A percentile compares a stretch with the other conserved stretches of the same genome.
phyloP scores from a whole-genome alignment of 64 coral and sea anemone genomes.

The Catalaphyllia jardinei region DNA sequence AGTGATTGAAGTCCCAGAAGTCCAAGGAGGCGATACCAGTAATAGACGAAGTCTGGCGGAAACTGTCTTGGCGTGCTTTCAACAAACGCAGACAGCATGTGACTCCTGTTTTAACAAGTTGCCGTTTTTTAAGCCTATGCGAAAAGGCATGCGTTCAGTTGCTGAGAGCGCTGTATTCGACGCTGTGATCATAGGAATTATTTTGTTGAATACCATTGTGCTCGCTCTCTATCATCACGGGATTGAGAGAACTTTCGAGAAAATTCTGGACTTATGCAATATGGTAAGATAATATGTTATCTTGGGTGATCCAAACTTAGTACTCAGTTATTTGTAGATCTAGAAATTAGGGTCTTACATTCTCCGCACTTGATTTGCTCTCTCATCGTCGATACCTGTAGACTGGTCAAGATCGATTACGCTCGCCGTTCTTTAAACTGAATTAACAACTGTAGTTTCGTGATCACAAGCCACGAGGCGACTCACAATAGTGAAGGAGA shows the following conservation, averaged over 20 bases:
- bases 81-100: neutral
- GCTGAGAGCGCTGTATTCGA: conserved; percentile 74
- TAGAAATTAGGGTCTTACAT: too few species aligned
- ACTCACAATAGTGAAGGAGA: too few species aligned
- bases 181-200: conserved; percentile 65
- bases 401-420: too few species aligned
- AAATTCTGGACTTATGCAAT: conserved; percentile 68
- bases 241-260: conserved; percentile 49
- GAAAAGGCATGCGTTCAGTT: conserved; percentile 39
- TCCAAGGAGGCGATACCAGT: neutral
- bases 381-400: too few species aligned
- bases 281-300: conserved; percentile 30
- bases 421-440: too few species aligned
- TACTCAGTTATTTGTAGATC: too few species aligned
- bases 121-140: conserved; percentile 6
- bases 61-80: neutral
- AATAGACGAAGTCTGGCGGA: neutral
- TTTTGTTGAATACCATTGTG: conserved; percentile 81
- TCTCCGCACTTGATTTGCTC: too few species aligned
- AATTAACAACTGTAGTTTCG: too few species aligned
- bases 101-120: conserved; percentile 36
- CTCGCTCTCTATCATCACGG: conserved; percentile 82
- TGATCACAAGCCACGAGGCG: too few species aligned
- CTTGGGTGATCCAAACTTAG: too few species aligned
- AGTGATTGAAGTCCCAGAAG: conserved; percentile 21